phyloP scores from a whole-genome alignment of 1,140 invertebrate genomes.

The Belonocnema kinseyi region DNA sequence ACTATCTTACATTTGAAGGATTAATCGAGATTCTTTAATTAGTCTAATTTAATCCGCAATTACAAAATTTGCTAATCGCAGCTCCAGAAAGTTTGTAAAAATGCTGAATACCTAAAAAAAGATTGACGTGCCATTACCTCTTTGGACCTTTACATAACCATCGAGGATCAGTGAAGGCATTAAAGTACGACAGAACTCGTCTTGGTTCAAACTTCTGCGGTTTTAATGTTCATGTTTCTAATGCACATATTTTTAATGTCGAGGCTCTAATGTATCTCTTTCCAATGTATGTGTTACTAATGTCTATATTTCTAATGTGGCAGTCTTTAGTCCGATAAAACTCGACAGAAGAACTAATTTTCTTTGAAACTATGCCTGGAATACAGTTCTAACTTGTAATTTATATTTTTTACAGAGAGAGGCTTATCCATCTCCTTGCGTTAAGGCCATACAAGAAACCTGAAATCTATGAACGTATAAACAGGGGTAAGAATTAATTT shows the following conservation, averaged over 20 bases:
- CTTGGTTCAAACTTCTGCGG: background rate
- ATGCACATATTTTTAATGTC: too few species aligned
- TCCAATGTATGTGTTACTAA: background rate
- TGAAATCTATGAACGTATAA: constrained; percentile 87
- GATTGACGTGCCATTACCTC: too few species aligned
- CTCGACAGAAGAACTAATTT: background rate
- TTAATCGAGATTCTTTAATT: too few species aligned
- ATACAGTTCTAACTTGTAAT: background rate
- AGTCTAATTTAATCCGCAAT: too few species aligned
- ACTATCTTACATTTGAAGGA: too few species aligned
- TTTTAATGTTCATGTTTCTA: too few species aligned
- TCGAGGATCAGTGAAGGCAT: too few species aligned
- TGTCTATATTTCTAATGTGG: background rate
- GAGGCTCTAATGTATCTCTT: background rate
- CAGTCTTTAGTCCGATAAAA: background rate
- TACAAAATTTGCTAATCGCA: too few species aligned
- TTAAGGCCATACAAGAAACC: constrained; percentile 94
- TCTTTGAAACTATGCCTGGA: background rate
- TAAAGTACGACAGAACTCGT: too few species aligned
- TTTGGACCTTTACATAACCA: too few species aligned
- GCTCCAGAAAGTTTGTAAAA: too few species aligned
- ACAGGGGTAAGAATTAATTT: constrained; percentile 79
- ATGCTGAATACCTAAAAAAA: too few species aligned
- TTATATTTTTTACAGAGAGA: constrained; percentile 81
- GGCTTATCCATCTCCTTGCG: constrained; percentile 94